Conservation (phyloP, 2,797 vertebrate species). For the Melanotaenia maccullochi region DNA sequence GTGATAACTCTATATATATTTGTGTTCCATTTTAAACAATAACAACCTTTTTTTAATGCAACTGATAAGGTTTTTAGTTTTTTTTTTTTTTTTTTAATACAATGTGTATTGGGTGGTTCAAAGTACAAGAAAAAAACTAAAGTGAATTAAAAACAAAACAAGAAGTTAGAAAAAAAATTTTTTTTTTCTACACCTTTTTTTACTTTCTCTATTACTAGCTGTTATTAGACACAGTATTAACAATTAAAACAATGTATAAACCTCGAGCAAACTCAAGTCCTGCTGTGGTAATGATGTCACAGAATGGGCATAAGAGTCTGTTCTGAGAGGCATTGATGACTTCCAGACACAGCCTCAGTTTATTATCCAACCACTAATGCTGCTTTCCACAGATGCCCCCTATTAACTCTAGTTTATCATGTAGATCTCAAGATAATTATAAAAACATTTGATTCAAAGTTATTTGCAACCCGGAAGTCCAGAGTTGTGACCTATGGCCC, state of each 20-base stretch:
- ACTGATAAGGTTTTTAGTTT: background rate
- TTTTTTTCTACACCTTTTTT: too few species aligned
- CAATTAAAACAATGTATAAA: background rate
- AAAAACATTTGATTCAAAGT: conserved; percentile 39
- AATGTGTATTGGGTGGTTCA: background rate
- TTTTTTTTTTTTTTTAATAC: background rate
- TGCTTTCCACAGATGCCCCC: conserved; percentile 41
- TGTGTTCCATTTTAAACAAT: background rate
- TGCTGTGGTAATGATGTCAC: conserved; percentile 37
- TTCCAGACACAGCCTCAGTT: conserved; percentile 40
- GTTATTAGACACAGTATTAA: background rate
- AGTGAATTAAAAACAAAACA: background rate
- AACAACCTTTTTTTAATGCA: background rate
- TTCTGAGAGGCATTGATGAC: conserved; percentile 46
- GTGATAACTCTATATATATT: background rate
- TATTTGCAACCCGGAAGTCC: conserved; percentile 19
- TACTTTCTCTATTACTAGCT: background rate
- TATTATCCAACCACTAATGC: conserved; percentile 47
- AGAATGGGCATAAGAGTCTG: conserved; percentile 20
- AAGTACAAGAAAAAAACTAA: background rate
- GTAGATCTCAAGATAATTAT: conserved; percentile 31
- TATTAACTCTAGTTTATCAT: conserved; percentile 31
- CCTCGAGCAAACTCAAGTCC: conserved; percentile 42
- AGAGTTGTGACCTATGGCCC: conserved; percentile 34
- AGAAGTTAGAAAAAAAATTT: too few species aligned